Base-by-base conservation (phyloP, 2,888 invertebrate genomes). In the Torymus texanus region DNA sequence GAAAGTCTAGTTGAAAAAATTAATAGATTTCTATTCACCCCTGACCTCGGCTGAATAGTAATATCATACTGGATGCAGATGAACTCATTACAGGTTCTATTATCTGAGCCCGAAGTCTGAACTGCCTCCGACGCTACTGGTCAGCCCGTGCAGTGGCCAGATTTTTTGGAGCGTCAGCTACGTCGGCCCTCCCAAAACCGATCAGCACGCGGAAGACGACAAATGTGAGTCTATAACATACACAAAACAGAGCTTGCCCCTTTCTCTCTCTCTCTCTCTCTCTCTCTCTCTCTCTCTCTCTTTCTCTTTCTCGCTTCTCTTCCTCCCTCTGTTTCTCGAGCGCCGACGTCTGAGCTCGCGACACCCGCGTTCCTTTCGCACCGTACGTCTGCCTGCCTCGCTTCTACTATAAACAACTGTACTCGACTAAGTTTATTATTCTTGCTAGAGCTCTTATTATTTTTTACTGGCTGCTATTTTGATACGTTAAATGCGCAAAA, bases 151-250 rank as follows among this genome's bases (percentile, higher is more conserved):
- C 82, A 88, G 86, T 79, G 90, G 90, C 0, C 88, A 88, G 51
- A 89, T 90, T 83, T 86, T 88, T 59, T 90, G 90, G 90, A 89
- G 87, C 80, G 88, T 89, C 79, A 90, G 88, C 84, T 89, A 88
- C 84, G 87, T 88, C 58, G 88, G 86, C 58, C 88, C 90, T 79
- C 90, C 90, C 67, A 87, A 89, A 82, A 86, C 86, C 80, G 86
- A 85, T 82, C 86, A 86, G 82, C 86, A 88, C 82, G 83, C 86
- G 68, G 89, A 89, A 83, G 89, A 88, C 21, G 70, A 65, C 53
- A 71, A 67, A 63, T 29, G 78, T 71, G 66, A 75, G 75, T 81
- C 51, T 74, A 56, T 55, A 53, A 75, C 62, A 56, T 78, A 58
- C 14, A 67, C 71, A 65, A 59, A 66, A 66, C 59, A 68, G 8